These are phyloP conservation scores for Petrocephalus microphthalmus DNA, from an alignment of 2,113 vertebrate genomes.

Conservation along the genomic window DNA sequence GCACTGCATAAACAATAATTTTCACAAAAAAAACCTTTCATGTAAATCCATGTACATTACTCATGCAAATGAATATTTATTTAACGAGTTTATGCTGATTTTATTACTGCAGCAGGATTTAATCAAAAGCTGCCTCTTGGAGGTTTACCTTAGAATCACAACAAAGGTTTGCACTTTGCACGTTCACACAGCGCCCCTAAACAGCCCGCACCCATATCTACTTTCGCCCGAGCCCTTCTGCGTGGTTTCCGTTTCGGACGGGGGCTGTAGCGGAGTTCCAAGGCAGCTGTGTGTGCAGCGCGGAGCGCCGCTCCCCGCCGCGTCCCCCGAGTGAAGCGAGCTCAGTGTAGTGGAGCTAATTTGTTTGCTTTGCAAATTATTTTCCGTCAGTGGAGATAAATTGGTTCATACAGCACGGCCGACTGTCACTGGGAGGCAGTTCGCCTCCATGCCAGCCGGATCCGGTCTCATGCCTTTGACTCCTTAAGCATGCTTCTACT, in stretches of 20 bases:
- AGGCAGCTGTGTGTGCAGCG: constrained; percentile 34
- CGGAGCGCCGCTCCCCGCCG: constrained; percentile 35
- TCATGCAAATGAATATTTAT: not conserved
- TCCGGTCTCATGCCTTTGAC: not conserved
- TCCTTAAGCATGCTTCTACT: not conserved
- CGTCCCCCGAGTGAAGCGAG: constrained; percentile 56
- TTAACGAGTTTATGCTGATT: not conserved
- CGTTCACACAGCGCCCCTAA: not conserved
- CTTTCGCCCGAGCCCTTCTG: not conserved
- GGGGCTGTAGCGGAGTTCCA: constrained; percentile 31
- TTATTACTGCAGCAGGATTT: not conserved
- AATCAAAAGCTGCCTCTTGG: not conserved
- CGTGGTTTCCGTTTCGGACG: not conserved
- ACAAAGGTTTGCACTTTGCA: not conserved
- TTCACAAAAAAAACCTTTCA: not conserved
- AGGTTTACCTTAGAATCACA: not conserved
- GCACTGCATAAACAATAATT: not conserved
- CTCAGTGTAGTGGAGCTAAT: constrained; percentile 81
- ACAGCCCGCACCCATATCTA: not conserved
- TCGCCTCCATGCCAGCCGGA: too few relatives aligned
- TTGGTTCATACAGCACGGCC: constrained; percentile 73
- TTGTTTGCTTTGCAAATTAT: constrained; percentile 97
- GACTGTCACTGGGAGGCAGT: constrained; percentile 49
- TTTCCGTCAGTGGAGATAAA: constrained; percentile 94
- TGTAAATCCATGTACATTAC: not conserved